Conservation (phyloP, 2,797 vertebrate species). For the Otolemur crassicaudatus region DNA sequence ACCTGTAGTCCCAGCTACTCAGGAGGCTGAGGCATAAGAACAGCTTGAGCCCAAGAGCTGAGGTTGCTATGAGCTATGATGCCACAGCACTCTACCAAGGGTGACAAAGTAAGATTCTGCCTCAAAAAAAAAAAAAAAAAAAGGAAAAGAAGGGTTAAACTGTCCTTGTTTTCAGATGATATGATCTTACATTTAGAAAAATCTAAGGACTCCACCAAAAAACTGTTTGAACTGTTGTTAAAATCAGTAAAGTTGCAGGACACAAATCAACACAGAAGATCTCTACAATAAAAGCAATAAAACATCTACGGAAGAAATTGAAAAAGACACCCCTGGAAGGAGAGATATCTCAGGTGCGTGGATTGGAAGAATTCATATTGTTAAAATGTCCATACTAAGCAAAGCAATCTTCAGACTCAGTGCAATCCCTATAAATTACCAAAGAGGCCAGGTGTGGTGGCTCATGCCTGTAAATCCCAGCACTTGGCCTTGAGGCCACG, state of each 20-base stretch:
- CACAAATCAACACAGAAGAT: neutral
- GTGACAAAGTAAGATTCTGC: too few relatives aligned
- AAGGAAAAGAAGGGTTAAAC: neutral
- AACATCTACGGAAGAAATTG: neutral
- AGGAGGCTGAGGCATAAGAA: too few relatives aligned
- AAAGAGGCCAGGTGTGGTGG: neutral
- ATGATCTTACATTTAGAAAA: neutral
- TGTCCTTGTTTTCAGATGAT: neutral
- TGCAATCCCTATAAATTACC: neutral
- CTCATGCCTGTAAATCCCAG: neutral
- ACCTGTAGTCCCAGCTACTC: too few relatives aligned
- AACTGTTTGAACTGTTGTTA: neutral
- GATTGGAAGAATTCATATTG: neutral
- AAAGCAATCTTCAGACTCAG: neutral
- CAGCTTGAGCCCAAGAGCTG: too few relatives aligned
- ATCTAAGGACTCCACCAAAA: neutral
- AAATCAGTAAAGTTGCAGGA: neutral
- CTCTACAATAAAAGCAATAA: neutral
- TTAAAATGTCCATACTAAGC: neutral
- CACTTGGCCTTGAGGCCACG: neutral
- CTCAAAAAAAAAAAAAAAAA: too few relatives aligned
- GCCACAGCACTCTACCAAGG: too few relatives aligned
- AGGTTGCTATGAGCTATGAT: too few relatives aligned
- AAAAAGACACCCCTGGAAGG: neutral
- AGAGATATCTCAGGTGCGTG: neutral